phyloP scores from a whole-genome alignment of 2,888 invertebrate genomes.

The Macrosiphum euphorbiae region DNA sequence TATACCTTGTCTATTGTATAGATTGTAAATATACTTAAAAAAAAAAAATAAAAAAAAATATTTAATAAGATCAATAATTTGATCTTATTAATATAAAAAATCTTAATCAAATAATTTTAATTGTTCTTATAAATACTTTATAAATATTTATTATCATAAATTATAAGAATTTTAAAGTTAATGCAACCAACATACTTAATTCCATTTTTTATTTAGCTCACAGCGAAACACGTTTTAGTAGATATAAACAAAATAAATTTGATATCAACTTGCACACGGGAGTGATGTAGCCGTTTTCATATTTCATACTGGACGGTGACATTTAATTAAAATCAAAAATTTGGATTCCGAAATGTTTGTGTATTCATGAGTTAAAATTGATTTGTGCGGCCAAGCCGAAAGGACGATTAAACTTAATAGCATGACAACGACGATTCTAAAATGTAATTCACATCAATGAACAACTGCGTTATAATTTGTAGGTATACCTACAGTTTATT shows the following conservation, averaged over 20 bases:
- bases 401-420: neutral
- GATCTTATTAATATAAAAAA: too few relatives aligned
- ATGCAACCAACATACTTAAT: neutral
- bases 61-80: too few relatives aligned
- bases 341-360: neutral
- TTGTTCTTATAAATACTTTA: neutral
- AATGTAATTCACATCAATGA: neutral
- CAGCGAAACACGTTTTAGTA: neutral
- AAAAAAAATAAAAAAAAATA: too few relatives aligned
- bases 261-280: neutral
- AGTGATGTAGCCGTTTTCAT: neutral
- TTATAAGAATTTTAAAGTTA: neutral
- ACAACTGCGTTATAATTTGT: neutral
- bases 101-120: too few relatives aligned
- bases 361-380: neutral
- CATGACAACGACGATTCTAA: neutral
- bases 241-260: neutral
- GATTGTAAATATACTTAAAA: too few relatives aligned
- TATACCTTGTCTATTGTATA: too few relatives aligned
- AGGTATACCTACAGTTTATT: neutral
- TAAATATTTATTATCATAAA: neutral
- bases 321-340: constrained; percentile 22
- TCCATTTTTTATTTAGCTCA: neutral
- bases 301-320: constrained; percentile 11
- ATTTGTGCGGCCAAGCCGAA: neutral